A percentile compares a stretch with the other conserved stretches of the same genome.
phyloP scores from a whole-genome alignment of 2,888 invertebrate species.

The Drosophila tanythrix region DNA sequence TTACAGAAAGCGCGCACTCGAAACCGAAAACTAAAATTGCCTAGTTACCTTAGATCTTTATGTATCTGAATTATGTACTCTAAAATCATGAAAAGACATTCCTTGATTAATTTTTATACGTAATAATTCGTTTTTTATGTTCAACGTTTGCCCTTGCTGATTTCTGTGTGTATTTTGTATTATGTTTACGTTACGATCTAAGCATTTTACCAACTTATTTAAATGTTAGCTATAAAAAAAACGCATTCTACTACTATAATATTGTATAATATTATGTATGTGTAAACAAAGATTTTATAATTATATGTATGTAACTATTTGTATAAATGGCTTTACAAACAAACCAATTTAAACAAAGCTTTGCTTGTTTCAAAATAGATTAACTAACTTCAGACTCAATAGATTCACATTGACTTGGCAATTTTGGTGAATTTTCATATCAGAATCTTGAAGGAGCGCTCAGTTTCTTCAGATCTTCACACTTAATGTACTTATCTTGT shows the following conservation, averaged over 20 bases:
- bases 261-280: constrained; percentile 73
- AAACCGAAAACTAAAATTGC: constrained; percentile 48
- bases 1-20: constrained; percentile 64
- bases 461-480: constrained; percentile 13
- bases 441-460: constrained; percentile 4
- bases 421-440: constrained; percentile 32
- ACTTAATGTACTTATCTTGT: constrained; percentile 43
- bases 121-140: constrained; percentile 21
- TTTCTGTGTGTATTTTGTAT: constrained; percentile 42
- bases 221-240: constrained; percentile 56
- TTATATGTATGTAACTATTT: constrained; percentile 55
- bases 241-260: constrained; percentile 56
- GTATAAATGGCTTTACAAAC: constrained; percentile 56
- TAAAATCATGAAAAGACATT: constrained; percentile 13
- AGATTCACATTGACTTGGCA: constrained; percentile 27
- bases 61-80: constrained; percentile 30
- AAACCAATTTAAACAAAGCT: constrained; percentile 24
- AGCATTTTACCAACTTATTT: constrained; percentile 63
- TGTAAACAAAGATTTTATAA: constrained; percentile 75
- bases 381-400: constrained; percentile 35
- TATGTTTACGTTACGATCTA: constrained; percentile 67
- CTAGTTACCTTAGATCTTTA: constrained; percentile 43
- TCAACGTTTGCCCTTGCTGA: constrained; percentile 26
- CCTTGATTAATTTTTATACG: constrained; percentile 16
- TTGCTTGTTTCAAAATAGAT: constrained; percentile 24